phyloP scores from a whole-genome alignment of 2,888 invertebrate species.

The Malachius bipustulatus region DNA sequence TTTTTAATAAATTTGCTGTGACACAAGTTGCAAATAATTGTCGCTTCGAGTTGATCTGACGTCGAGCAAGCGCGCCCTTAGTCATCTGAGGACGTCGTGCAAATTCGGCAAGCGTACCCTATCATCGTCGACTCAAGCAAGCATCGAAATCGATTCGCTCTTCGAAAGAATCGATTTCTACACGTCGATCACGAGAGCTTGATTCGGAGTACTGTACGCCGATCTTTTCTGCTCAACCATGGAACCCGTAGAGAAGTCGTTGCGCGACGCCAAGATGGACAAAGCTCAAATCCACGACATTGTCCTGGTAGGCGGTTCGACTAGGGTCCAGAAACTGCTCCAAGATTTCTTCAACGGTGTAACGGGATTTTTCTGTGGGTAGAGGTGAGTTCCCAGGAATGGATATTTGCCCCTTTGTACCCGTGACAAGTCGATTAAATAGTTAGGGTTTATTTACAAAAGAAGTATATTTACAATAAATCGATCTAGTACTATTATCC shows the following conservation, averaged over 20 bases:
- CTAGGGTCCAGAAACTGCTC: slow-evolving; percentile 85
- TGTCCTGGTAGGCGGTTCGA: slow-evolving; percentile 82
- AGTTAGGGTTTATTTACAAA: no score
- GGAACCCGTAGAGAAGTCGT: slow-evolving; percentile 85
- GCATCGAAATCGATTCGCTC: slow-evolving; percentile 82
- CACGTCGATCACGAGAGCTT: slow-evolving; percentile 78
- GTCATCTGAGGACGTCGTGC: slow-evolving; percentile 78
- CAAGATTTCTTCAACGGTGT: slow-evolving; percentile 85
- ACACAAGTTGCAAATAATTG: no score
- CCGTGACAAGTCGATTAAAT: no score
- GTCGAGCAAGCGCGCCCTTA: slow-evolving; percentile 69
- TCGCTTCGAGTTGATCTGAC: no score
- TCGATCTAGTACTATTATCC: no score
- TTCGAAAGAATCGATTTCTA: slow-evolving; percentile 88
- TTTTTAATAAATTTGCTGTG: no score
- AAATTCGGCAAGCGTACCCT: slow-evolving; percentile 70
- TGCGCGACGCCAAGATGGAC: slow-evolving; percentile 87
- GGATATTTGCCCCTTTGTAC: no score
- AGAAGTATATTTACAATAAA: no score
- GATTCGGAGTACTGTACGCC: slow-evolving; percentile 86
- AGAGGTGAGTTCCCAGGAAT: no score
- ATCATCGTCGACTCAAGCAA: slow-evolving; percentile 66
- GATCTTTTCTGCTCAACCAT: slow-evolving; percentile 86
- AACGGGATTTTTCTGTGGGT: no score
- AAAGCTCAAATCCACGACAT: slow-evolving; percentile 75